A percentile compares a stretch with the other conserved stretches of the same genome.
These are phyloP conservation scores for Amblyopsis hoosieri DNA, from an alignment of 2,797 vertebrate genomes.

Conservation along the genomic window DNA sequence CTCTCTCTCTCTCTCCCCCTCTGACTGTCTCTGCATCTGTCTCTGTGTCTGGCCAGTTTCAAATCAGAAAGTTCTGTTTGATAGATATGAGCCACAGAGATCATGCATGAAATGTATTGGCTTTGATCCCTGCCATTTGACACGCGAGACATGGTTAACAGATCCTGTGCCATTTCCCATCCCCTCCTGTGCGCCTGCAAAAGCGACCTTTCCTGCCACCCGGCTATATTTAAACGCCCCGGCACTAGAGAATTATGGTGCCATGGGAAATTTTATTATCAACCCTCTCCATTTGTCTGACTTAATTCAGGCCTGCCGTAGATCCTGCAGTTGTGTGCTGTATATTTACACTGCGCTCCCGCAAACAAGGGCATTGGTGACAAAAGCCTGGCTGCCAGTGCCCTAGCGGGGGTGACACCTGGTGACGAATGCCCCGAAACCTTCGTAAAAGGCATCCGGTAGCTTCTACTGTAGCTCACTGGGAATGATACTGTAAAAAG, in stretches of 20 bases:
- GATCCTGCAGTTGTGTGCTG: conserved; percentile 39
- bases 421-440: conserved; percentile 39
- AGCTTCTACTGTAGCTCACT: background rate
- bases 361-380: conserved; percentile 60
- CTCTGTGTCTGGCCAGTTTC: conserved; percentile 8
- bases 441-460: background rate
- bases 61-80: conserved; percentile 53
- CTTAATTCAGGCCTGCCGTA: conserved; percentile 60
- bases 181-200: conserved; percentile 51
- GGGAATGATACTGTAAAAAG: background rate
- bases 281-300: conserved; percentile 66
- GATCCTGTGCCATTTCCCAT: conserved; percentile 64
- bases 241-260: conserved; percentile 61
- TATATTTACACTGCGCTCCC: conserved; percentile 54
- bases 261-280: conserved; percentile 70
- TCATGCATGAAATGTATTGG: conserved; percentile 57
- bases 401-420: conserved; percentile 24
- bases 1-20: conserved; percentile 18
- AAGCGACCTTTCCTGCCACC: conserved; percentile 70
- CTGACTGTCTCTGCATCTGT: conserved; percentile 6
- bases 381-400: conserved; percentile 40
- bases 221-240: conserved; percentile 73
- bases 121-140: conserved; percentile 55
- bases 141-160: conserved; percentile 58
- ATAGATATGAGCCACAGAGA: conserved; percentile 44